Evolutionary conservation across 2,113 vertebrate genomes (phyloP).

Genomic region (Ciconia stormi): DNA sequence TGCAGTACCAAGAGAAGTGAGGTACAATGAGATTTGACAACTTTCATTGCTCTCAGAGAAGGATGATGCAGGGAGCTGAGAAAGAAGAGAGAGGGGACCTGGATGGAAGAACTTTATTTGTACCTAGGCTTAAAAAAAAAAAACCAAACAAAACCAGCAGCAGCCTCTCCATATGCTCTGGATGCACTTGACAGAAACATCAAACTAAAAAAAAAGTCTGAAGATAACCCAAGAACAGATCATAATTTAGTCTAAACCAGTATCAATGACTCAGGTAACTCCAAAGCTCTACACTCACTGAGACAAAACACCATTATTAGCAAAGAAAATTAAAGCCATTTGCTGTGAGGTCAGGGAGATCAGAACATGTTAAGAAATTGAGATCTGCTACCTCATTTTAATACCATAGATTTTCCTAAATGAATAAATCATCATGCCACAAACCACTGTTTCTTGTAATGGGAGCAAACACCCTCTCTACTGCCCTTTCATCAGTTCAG

Average conservation of each 20-base stretch:
- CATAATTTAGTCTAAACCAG: neutral
- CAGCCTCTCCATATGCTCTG: neutral
- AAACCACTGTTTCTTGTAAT: neutral
- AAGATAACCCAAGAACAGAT: neutral
- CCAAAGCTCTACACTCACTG: neutral
- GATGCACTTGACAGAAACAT: neutral
- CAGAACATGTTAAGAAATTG: neutral
- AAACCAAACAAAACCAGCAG: neutral
- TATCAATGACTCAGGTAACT: neutral
- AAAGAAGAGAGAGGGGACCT: neutral
- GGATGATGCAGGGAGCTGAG: neutral
- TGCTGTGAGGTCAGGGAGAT: neutral
- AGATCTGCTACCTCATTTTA: neutral
- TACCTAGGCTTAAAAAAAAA: neutral
- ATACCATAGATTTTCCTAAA: neutral
- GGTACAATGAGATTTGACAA: neutral
- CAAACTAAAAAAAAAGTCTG: neutral
- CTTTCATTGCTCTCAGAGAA: neutral
- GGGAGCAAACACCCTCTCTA: neutral
- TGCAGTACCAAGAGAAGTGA: neutral
- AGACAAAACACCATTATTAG: neutral
- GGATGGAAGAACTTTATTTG: neutral
- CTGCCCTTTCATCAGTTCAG: neutral
- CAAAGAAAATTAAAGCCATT: conserved; percentile 1
- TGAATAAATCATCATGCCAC: neutral